Base-by-base conservation (phyloP, 2,797 vertebrate species). In the Psittacula derbiana region DNA sequence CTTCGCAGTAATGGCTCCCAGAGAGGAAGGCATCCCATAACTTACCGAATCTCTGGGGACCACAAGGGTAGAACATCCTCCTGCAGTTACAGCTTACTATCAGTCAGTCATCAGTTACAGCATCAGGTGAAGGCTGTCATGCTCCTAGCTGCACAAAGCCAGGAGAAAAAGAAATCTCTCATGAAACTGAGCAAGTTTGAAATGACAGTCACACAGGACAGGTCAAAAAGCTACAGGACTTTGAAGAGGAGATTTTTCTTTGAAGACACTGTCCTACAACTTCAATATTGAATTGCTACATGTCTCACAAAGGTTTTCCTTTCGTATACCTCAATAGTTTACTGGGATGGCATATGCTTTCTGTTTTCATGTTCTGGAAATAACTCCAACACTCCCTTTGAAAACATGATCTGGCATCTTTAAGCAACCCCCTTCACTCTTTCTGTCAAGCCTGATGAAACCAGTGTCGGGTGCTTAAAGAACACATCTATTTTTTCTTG, bases 1-100 rank as follows among this genome's bases (percentile, higher is more conserved):
- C 97, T 85, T 98, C 98, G 97, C 98, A 98, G 72, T 98, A 98
- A 93, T 98, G 97, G 91, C 97, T 98, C 27, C 98, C 98, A 3
- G 98, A 97, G 11, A 96, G 90, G 84, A 97, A 98, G 36, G 95
- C 94, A 98, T 98, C 98, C 96, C 97, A 96, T 52, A 98, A 93
- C 38, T 88, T 90, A 92, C 98, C 82, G 15, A 98, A 98, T 40
- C 97, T 97, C 71, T 87, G 82, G 21, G 97, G 91, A 3, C 92
- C 66, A 15, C 65, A 28, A 3, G 94, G 86, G 4, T 97, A 98
- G 53, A 98, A 93, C 43, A 90, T 50, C 30, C 91, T 92, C 23
- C 97, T 73, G 84, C 97, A 96, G 6, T 60, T 96, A 50, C 91
- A 94, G 79, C 95, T 96, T 12, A 98, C 96, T 1, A 81, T 92